phyloP scores from a whole-genome alignment of 2,113 vertebrate genomes.

The Mirounga angustirostris region DNA sequence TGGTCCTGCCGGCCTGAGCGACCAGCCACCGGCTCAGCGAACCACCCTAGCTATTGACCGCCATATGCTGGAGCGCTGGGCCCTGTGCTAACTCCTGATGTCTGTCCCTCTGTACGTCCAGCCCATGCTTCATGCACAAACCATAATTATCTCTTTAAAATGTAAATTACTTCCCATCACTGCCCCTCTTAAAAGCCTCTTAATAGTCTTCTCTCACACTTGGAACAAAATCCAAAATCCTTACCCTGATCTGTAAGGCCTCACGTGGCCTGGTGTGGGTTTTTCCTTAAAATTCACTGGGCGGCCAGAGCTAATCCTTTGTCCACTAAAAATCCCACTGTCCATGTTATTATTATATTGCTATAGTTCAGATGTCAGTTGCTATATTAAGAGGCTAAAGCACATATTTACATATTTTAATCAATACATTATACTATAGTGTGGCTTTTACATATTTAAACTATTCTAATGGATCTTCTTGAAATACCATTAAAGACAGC shows the following conservation, averaged over 20 bases:
- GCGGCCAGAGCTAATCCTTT: fast-evolving
- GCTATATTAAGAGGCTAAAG: neutral
- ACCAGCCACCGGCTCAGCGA: neutral
- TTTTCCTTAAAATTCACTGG: neutral
- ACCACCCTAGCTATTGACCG: neutral
- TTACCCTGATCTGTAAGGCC: neutral
- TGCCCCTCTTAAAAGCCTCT: neutral
- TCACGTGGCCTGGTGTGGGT: neutral
- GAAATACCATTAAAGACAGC: neutral
- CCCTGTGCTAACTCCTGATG: neutral
- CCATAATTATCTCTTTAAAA: neutral
- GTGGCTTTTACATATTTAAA: neutral
- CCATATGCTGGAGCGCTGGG: no score
- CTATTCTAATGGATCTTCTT: neutral
- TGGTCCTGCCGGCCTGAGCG: neutral
- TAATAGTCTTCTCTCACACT: neutral
- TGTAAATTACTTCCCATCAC: neutral
- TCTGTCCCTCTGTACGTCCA: no score
- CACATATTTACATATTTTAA: neutral
- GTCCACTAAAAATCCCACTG: fast-evolving
- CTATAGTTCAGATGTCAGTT: neutral
- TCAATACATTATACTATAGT: neutral
- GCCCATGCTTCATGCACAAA: neutral
- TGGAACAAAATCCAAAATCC: neutral
- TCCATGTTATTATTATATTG: no score